Conservation (phyloP, 2,888 invertebrate genomes). For the Apantesis nais region DNA sequence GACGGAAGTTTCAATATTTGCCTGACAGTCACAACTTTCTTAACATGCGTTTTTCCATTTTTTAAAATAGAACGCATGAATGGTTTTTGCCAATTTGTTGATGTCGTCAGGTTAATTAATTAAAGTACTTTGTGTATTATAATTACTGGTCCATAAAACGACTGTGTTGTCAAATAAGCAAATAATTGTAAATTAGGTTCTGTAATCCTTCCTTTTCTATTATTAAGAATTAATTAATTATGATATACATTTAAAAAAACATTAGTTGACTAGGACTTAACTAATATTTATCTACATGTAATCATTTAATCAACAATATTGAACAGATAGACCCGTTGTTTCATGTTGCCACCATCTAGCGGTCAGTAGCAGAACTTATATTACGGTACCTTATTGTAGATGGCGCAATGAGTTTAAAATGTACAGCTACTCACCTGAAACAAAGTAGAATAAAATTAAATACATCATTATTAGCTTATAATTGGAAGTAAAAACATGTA, state of each 20-base stretch:
- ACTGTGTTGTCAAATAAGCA: background rate
- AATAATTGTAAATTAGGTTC: background rate
- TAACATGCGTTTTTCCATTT: background rate
- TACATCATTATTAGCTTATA: slow-evolving; percentile 6
- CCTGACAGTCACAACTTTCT: background rate
- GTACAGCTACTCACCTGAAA: slow-evolving; percentile 85
- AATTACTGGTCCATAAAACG: background rate
- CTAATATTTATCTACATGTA: background rate
- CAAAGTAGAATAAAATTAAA: slow-evolving; percentile 51
- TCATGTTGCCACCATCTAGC: slow-evolving; percentile 56
- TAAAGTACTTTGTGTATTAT: background rate
- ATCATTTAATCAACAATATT: background rate
- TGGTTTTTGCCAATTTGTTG: background rate
- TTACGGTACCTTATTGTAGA: slow-evolving; percentile 49
- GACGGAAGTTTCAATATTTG: background rate
- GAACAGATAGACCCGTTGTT: background rate
- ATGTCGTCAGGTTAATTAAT: background rate
- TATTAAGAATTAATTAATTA: too few relatives aligned
- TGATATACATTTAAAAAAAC: background rate
- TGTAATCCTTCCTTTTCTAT: background rate
- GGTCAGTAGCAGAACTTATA: slow-evolving; percentile 60
- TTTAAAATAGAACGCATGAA: background rate
- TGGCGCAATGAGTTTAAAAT: slow-evolving; percentile 49
- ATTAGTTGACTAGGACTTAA: background rate
- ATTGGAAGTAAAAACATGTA: slow-evolving; percentile 3